Evolutionary conservation across 2,888 invertebrate genomes (phyloP).

Genomic region (Agrotis segetum): DNA sequence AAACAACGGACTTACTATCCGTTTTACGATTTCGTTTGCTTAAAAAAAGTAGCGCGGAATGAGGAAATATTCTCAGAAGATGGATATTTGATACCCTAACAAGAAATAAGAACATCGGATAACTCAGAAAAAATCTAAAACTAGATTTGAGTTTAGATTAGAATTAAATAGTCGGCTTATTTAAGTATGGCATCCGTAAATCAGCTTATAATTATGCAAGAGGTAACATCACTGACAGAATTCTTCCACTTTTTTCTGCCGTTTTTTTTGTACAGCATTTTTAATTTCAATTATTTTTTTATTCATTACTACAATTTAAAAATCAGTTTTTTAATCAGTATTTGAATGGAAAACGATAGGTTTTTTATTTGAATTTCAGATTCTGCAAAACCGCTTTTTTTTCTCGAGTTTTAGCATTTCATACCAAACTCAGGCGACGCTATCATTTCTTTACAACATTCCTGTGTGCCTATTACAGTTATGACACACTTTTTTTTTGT

Average conservation of each 20-base stretch:
- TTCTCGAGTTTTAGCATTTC: too few relatives aligned
- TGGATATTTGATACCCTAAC: slow-evolving; percentile 10
- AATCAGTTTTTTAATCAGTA: background rate
- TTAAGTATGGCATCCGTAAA: background rate
- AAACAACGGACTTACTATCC: slow-evolving; percentile 10
- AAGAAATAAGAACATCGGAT: background rate
- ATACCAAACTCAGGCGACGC: too few relatives aligned
- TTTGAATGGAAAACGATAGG: too few relatives aligned
- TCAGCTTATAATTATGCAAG: slow-evolving; percentile 1
- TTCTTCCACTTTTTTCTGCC: too few relatives aligned
- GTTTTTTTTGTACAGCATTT: background rate
- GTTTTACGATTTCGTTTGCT: slow-evolving; percentile 36
- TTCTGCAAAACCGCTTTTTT: too few relatives aligned
- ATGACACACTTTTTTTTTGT: too few relatives aligned
- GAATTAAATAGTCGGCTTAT: background rate
- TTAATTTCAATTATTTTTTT: background rate
- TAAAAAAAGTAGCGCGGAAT: slow-evolving; percentile 43
- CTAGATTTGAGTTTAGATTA: slow-evolving; percentile 23
- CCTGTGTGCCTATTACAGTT: too few relatives aligned
- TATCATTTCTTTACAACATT: too few relatives aligned
- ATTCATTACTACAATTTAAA: background rate
- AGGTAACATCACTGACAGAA: slow-evolving; percentile 10
- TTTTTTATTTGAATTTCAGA: too few relatives aligned
- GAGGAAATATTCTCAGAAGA: slow-evolving; percentile 3
- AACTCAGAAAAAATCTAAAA: background rate